Percentiles rank a stretch among this genome's conserved stretches.
Evolutionary conservation across 2,113 vertebrate genomes (phyloP).

Genomic region (Carassius auratus): DNA sequence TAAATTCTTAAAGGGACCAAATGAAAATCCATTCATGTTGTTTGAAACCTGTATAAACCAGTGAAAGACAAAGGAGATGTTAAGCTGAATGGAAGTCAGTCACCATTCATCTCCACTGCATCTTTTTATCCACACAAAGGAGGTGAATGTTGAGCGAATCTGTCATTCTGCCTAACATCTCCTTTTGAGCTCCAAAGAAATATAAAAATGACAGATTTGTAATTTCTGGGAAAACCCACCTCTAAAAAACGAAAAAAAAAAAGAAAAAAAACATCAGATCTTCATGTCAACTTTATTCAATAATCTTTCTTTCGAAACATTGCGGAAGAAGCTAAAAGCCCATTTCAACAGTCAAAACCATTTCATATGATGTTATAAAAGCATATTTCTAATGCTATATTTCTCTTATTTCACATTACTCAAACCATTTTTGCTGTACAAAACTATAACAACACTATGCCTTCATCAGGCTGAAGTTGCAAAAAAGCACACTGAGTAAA

Average conservation of each 20-base stretch:
- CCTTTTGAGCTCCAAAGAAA: background rate
- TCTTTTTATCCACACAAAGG: background rate
- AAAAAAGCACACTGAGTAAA: conserved; percentile 63
- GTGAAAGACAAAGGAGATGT: background rate
- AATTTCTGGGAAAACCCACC: background rate
- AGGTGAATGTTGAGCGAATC: background rate
- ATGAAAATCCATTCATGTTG: background rate
- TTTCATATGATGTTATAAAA: background rate
- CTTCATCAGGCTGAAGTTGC: conserved; percentile 66
- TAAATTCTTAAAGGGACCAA: background rate
- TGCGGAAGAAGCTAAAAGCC: conserved; percentile 15
- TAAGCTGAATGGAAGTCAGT: background rate
- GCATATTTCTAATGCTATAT: background rate
- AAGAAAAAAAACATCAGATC: background rate
- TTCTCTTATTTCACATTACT: background rate
- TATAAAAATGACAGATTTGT: background rate
- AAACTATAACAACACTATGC: conserved; percentile 56
- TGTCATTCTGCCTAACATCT: background rate
- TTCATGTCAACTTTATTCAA: background rate
- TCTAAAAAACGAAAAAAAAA: no score
- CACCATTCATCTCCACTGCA: background rate
- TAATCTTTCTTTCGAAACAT: conserved; percentile 18
- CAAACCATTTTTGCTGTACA: background rate
- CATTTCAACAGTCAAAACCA: conserved; percentile 25
- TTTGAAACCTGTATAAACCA: background rate